These are phyloP conservation scores for Stenurella melanura DNA, from an alignment of 2,888 invertebrate species.

Conservation along the genomic window DNA sequence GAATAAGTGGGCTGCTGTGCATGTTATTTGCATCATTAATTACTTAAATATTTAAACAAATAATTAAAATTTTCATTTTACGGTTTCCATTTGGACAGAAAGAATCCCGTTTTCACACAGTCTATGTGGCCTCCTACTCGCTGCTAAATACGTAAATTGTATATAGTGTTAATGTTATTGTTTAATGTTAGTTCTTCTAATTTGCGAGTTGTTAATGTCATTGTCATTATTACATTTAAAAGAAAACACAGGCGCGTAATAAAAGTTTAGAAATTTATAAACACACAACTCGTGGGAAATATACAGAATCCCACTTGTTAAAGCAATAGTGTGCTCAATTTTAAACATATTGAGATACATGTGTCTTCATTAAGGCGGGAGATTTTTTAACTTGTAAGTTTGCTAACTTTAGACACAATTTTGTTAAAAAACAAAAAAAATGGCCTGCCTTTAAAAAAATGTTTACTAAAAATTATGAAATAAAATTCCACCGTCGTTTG, in stretches of 20 bases:
- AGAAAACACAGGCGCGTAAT: constrained; percentile 50
- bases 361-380: constrained; percentile 22
- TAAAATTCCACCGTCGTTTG: too few relatives aligned
- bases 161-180: constrained; percentile 18
- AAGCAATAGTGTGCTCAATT: constrained; percentile 35
- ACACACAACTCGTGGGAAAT: constrained; percentile 54
- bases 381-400: not conserved
- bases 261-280: constrained; percentile 50
- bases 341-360: constrained; percentile 15
- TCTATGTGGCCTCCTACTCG: not conserved
- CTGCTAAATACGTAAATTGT: not conserved
- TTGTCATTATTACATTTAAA: constrained; percentile 34
- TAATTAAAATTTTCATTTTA: constrained; percentile 5
- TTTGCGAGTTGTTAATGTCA: constrained; percentile 48
- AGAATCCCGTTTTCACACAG: constrained; percentile 21
- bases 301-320: constrained; percentile 51
- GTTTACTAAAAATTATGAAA: too few relatives aligned
- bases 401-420: not conserved
- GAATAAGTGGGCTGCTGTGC: not conserved
- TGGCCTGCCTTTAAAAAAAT: too few relatives aligned
- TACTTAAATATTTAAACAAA: constrained; percentile 9
- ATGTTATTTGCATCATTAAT: not conserved
- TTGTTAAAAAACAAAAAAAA: not conserved
- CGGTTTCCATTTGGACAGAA: constrained; percentile 5
- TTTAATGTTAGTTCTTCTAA: constrained; percentile 44